phyloP scores from a whole-genome alignment of 2,888 invertebrate genomes.

The Eupithecia tripunctaria region DNA sequence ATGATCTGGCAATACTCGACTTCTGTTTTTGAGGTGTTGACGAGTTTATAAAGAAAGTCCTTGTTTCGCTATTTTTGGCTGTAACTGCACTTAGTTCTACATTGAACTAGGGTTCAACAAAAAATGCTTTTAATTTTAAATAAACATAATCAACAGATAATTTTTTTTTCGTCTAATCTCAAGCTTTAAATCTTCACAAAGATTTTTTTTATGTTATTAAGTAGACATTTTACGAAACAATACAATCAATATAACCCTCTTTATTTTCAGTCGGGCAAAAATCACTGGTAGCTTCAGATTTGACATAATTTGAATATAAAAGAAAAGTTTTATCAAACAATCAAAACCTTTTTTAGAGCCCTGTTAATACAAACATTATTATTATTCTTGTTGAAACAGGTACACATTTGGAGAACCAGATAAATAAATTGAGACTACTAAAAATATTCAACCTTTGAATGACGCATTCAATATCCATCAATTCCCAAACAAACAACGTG shows the following conservation, averaged over 20 bases:
- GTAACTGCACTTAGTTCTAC: constrained; percentile 12
- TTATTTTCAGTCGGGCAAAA: background rate
- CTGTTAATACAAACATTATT: background rate
- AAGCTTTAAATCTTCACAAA: constrained; percentile 12
- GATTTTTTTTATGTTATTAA: constrained; percentile 20
- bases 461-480: constrained; percentile 27
- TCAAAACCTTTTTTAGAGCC: constrained; percentile 8
- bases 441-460: constrained; percentile 19
- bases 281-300: constrained; percentile 29
- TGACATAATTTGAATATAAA: background rate
- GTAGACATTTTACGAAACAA: constrained; percentile 27
- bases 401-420: constrained; percentile 12
- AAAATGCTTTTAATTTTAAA: constrained; percentile 16
- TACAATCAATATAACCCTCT: constrained; percentile 10
- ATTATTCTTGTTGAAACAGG: constrained; percentile 5
- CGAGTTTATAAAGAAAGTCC: background rate
- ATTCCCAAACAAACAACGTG: constrained; percentile 38
- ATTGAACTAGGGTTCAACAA: constrained; percentile 26
- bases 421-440: constrained; percentile 12
- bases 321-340: constrained; percentile 2
- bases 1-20: background rate
- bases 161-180: constrained; percentile 27
- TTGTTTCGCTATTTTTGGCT: background rate
- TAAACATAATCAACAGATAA: constrained; percentile 23
- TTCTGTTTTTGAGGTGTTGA: background rate